Evolutionary conservation across 2,113 vertebrate species (phyloP), one percentile per base, ranked within the genome.

Genomic region (Atractosteus spatula): DNA sequence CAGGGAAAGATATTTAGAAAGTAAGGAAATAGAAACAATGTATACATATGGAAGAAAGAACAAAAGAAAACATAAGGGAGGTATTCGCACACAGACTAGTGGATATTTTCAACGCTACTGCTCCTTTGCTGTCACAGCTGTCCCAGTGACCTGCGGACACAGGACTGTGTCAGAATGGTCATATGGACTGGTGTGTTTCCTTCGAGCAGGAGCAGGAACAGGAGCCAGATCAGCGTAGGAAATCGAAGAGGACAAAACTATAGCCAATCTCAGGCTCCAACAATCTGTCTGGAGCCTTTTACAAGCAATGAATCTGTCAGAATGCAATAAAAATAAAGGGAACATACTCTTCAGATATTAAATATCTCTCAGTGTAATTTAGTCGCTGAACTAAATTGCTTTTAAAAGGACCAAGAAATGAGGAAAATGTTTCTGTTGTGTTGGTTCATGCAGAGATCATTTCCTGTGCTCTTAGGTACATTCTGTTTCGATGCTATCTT

Each of bases 301-400:
- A 69, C 62, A 55, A 63, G 73, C 47, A 11, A 16, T 71, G 41
- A 43, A 63, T 51, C 42, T 69, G 56, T 45, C 70, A 63, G 8
- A 7, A 4, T 51, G 43, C 55, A 66, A 69, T 59, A 66, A 68
- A 61, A 41, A 47, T 16, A 3, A 68, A 44, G 59, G 41, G 62
- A 77, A 73, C 71, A 74, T 11, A 12, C 17, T 62, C 47, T 62
- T 44, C 68, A 59, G 47, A 44, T 66, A 44, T 55, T 29, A 62
- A 65, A 72, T 64, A 55, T 51, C 55, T 42, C 17, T 57, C n/a
- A 41, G n/a, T 64, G 13, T 43, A 44, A 63, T 64, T 55, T 69
- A 64, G 10, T 55, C 51, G 7, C 59, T 10, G 47, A 63, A 74
- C 64, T 56, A 63, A 42, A 64, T 45, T 56, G 41, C 41, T 69